Evolutionary conservation across 2,888 invertebrate genomes (phyloP), one percentile per base, ranked within the genome.

Genomic region (Mimas tiliae): DNA sequence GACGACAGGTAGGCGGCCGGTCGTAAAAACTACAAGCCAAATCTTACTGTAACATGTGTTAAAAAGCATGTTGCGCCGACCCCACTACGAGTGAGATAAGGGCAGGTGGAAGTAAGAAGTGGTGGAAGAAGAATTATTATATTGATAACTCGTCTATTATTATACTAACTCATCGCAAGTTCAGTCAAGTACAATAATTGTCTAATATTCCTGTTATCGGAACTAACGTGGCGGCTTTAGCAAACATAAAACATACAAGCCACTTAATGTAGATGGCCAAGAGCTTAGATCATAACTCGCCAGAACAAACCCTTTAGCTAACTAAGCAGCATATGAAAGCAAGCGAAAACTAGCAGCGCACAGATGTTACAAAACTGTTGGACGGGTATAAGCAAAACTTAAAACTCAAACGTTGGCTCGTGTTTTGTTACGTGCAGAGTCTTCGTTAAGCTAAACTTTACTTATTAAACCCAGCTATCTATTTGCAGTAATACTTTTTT

Each of bases 351-450:
- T 58, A 52, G 52, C 52, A 33, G 6, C 12, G 38, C 16, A 52
- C 76, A 80, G 76, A 78, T 76, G 77, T 72, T 72, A 58, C 72
- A 72, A 70, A 71, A 74, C 75, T 73, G 68, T 68, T 66, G 4
- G 27, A 27, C 27, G 66, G 69, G 73, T 73, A 77, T 77, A 72
- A 74, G 64, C 71, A 64, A 76, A 82, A 82, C 79, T 80, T 79
- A 74, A 78, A 81, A 77, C 77, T 76, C 70, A 70, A 72, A 74
- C 69, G 68, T 63, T 65, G 16, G 51, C n/a, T 42, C 38, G 55
- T 70, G 72, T 77, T 76, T 75, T 72, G 70, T 72, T 70, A 67
- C 69, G 67, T 68, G 67, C 67, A 64, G 65, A 72, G 70, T 76
- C 75, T 68, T 58, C 42, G 42, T 19, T 58, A 42, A 58, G 14